Base-by-base conservation (phyloP, 1,140 invertebrate genomes). In the Pectinophora gossypiella region DNA sequence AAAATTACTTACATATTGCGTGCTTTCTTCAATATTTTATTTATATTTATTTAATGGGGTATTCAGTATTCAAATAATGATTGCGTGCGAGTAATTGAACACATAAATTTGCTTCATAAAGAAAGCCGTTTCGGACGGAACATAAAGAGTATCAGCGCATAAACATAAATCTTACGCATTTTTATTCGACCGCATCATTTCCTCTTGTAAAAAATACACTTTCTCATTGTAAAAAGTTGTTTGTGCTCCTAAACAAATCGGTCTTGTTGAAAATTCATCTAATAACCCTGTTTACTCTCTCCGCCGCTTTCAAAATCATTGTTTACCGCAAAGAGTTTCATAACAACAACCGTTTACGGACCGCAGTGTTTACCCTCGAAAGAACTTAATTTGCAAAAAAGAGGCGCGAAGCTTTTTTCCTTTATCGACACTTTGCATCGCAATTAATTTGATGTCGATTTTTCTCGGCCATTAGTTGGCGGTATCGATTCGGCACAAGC, bases 401-500 rank as follows among this genome's bases (percentile, higher is more conserved):
- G 27, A 9, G 27, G n/a, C 56, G 50, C 47, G 40, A 40, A 49
- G 22, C 12, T 48, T n/a, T 48, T 53, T 52, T 59, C 51, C 19
- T 23, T 40, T 56, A 51, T 54, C 55, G 19, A 23, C 19, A 43
- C 42, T 62, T 68, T 60, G 48, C 58, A 69, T 69, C 63, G 59
- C 62, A 61, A 74, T 72, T 68, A 72, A 68, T 71, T 76, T 60
- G 57, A 62, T 72, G 64, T 56, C 59, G 58, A 69, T 73, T 72
- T 71, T 77, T 66, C 54, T 53, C 59, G 62, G 38, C 59, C 60
- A 76, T 72, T 73, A 65, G 60, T 72, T 72, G 68, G 55, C 53
- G 56, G 3, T 70, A 77, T 76, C 76, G 73, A 81, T 73, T 69
- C 56, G 61, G 56, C 60, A 63, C 64, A 59, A 65, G 77, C 69